Base-by-base conservation (phyloP, 2,797 vertebrate species). In the Sebastiscus albofasciatus region DNA sequence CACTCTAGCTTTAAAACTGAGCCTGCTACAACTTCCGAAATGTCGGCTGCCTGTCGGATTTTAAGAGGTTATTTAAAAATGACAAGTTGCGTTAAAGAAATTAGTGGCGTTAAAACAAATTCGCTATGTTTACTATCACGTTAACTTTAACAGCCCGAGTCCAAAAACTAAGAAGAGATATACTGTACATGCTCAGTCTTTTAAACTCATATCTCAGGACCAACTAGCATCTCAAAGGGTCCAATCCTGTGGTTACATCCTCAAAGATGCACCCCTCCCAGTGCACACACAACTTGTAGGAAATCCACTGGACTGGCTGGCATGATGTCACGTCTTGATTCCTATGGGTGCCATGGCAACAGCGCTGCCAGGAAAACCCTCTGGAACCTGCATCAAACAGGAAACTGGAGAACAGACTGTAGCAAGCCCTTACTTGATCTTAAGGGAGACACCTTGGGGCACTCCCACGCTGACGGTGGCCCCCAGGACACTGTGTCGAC, bases 361-460 rank as follows among this genome's bases (percentile, higher is more conserved):
- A 59, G 49, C 3, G 1, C 59, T 14, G 49, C 26, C 68, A 75
- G 16, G 34, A 68, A 80, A 75, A 29, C 67, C 60, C 34, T 54
- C 4, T 2, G 42, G 4, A 83, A 76, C 5, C 36, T 8, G 34
- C 24, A 24, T 49, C 27, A 59, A 49, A 39, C 16, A 5, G 52
- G 29, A 54, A 85, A 72, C 13, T 9, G 12, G 54, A 79, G 77
- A 75, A 81, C 29, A 46, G 13, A 82, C 42, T 26, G 29, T 27
- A 26, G 26, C 0, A 42, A 42, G 24, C 8, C 94, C 97, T 96
- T 94, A 99, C 99, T 99, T 99, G 96, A 99, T 97, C 95, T 99
- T 99, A 90, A 99, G 94, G 55, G 98, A 98, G 75, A 99, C 96
- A 12, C 99, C 99, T 90, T 99, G 99, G 0, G 99, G 99, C 58